These are phyloP conservation scores for Liposcelis brunnea DNA, from an alignment of 2,888 invertebrate genomes.

Conservation along the genomic window DNA sequence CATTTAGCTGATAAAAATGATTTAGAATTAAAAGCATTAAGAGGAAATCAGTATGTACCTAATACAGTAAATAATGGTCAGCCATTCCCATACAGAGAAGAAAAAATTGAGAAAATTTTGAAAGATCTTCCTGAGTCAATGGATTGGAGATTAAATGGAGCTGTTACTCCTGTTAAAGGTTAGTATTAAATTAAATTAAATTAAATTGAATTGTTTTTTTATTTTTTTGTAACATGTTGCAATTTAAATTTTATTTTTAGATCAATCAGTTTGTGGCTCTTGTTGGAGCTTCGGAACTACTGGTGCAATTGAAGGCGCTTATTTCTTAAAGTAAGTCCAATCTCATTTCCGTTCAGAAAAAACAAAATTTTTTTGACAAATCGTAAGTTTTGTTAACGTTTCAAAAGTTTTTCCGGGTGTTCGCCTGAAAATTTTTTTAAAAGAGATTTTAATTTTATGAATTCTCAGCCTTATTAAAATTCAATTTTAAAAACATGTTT, in stretches of 20 bases:
- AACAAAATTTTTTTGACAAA: background rate
- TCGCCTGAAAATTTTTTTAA: background rate
- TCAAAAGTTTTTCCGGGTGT: background rate
- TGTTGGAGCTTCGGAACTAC: conserved; percentile 96
- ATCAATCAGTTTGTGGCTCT: conserved; percentile 93
- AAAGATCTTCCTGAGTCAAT: conserved; percentile 50
- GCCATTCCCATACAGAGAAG: conserved; percentile 52
- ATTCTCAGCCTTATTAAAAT: too few relatives aligned
- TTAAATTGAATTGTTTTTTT: conserved; percentile 7
- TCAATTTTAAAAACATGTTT: too few relatives aligned
- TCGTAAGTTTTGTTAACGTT: background rate
- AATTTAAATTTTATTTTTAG: conserved; percentile 28
- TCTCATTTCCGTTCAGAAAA: background rate
- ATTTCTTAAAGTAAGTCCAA: conserved; percentile 64
- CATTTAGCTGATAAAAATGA: conserved; percentile 72
- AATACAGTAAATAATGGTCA: conserved; percentile 56
- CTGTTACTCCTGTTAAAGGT: conserved; percentile 89
- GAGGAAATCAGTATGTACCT: conserved; percentile 44
- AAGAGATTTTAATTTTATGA: background rate
- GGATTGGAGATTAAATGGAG: conserved; percentile 86
- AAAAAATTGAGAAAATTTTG: conserved; percentile 23
- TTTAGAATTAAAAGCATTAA: conserved; percentile 52
- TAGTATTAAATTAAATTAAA: conserved; percentile 8
- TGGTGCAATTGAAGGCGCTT: conserved; percentile 83
- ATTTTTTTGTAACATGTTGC: background rate